Base-by-base conservation (phyloP, 1,140 invertebrate species). In the Holcopasites calliopsidis region DNA sequence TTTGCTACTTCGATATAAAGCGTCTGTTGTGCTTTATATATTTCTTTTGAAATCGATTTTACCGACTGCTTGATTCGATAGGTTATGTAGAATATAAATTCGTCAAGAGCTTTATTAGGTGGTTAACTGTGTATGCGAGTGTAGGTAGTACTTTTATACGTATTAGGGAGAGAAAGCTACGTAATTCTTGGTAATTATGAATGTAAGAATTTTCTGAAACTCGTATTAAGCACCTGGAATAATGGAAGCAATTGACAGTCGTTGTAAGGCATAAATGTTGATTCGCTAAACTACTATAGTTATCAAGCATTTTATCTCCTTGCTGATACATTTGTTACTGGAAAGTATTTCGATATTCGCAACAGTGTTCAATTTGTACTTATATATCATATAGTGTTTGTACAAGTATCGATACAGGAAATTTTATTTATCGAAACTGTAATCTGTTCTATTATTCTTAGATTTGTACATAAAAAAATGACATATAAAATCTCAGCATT, bases 361-460 rank as follows among this genome's bases (percentile, higher is more conserved):
- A 58, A 70, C 8, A 60, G 68, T 61, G 57, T 62, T 72, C 47
- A 72, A 71, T 38, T 61, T 71, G 23, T 50, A 50, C 33, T 62
- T 52, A 47, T 1, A n/a, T n/a, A n/a, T n/a, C n/a, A n/a, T n/a
- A n/a, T n/a, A n/a, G n/a, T n/a, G n/a, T n/a, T n/a, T n/a, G n/a
- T n/a, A n/a, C n/a, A 40, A 52, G 57, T 72, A 49, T 60, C 47
- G 35, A 2, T 42, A 23, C 49, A 13, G 28, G n/a, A 71, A 31
- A 23, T 18, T 33, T 38, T 26, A 62, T 31, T 62, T 50, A 64
- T 33, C 28, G 44, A 38, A 40, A 26, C 1, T 55, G 40, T 66
- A 74, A 18, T 35, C 28, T 26, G 26, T 33, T 61, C 31, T 54
- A 61, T 0, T 5, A 31, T 28, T 55, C 10, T 21, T n/a, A n/a